A percentile compares a stretch with the other conserved stretches of the same genome.
These are phyloP conservation scores for Parapristionchus giblindavisi DNA, from an alignment of 2,888 invertebrate species.

Conservation along the genomic window DNA sequence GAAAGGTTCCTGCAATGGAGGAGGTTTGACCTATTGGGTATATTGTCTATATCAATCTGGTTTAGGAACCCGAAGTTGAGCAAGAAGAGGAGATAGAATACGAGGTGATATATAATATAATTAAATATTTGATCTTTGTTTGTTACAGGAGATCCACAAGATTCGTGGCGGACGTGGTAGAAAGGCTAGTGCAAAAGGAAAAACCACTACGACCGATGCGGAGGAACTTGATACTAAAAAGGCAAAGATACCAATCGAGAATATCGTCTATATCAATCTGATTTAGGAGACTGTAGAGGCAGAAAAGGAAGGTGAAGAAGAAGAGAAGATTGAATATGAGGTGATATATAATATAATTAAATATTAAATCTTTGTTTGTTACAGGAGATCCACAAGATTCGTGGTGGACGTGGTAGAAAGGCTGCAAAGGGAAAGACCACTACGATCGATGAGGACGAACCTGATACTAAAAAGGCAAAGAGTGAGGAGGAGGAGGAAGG, in stretches of 20 bases:
- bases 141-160: too few species aligned
- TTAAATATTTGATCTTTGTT: too few species aligned
- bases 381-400: too few species aligned
- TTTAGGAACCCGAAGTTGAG: background rate
- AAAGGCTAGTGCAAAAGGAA: background rate
- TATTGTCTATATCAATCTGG: background rate
- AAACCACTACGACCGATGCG: background rate
- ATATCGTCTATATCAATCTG: background rate
- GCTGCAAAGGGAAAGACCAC: constrained; percentile 4
- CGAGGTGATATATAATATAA: background rate
- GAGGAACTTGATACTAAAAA: constrained; percentile 22
- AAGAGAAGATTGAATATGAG: background rate
- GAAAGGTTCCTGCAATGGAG: background rate
- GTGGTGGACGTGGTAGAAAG: background rate
- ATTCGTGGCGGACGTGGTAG: background rate
- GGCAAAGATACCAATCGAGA: background rate
- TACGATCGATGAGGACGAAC: background rate
- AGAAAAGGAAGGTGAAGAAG: background rate
- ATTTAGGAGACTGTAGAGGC: background rate
- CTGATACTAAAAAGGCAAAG: background rate
- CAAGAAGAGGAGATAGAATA: background rate
- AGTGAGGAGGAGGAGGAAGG: constrained; percentile 3
- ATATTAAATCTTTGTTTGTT: too few species aligned
- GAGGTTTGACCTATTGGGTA: background rate
- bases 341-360: background rate